Conservation (phyloP, 1,140 invertebrate genomes). For the Halyomorpha halys region DNA sequence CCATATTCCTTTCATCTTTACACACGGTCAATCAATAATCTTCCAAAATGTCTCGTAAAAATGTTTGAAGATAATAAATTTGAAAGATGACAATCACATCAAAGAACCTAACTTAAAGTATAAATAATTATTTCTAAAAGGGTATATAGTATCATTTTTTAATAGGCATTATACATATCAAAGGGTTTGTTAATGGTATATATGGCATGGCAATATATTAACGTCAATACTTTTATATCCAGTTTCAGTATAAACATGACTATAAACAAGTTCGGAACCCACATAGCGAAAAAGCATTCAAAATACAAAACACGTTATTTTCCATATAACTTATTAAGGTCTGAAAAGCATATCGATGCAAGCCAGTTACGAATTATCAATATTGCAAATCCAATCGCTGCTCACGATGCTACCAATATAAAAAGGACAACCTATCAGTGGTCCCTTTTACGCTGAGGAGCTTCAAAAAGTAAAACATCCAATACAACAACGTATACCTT, state of each 20-base stretch:
- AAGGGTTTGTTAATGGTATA: no score
- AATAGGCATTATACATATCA: no score
- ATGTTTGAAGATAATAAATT: no score
- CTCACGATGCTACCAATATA: background rate
- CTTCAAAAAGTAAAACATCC: conserved; percentile 8
- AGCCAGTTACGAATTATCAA: background rate
- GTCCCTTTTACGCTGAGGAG: conserved; percentile 20
- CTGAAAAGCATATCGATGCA: background rate
- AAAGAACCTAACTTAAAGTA: no score
- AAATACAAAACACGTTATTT: background rate
- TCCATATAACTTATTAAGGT: background rate
- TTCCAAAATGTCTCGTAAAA: no score
- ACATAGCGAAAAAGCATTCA: background rate
- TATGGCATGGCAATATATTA: no score
- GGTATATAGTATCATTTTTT: no score
- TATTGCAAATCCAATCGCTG: background rate
- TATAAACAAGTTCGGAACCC: background rate
- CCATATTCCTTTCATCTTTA: no score
- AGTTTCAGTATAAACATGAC: background rate
- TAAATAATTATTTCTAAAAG: no score
- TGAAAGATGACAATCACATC: no score
- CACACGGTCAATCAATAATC: no score
- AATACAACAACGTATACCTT: conserved; percentile 12
- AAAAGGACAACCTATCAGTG: conserved; percentile 5
- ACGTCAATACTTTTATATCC: background rate